Percentiles rank a stretch among this genome's conserved stretches.
Evolutionary conservation across 2,888 invertebrate species (phyloP).

Genomic region (Exephanes ischioxanthus): DNA sequence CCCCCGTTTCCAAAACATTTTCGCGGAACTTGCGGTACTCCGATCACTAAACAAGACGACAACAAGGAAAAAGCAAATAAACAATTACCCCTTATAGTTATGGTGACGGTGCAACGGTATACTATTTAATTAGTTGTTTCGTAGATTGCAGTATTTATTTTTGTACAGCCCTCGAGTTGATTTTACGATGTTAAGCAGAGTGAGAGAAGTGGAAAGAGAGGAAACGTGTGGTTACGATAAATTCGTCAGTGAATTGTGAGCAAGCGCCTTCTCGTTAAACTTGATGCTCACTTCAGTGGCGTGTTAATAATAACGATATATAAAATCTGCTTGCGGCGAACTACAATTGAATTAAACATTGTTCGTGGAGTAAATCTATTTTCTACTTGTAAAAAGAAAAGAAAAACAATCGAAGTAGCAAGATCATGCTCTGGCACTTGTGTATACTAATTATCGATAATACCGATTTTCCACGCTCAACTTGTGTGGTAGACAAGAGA

Average conservation of each 20-base stretch:
- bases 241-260: constrained; percentile 43
- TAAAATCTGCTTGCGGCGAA: constrained; percentile 36
- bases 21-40: constrained; percentile 3
- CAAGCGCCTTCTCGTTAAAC: constrained; percentile 43
- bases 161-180: constrained; percentile 81
- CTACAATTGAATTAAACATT: constrained; percentile 27
- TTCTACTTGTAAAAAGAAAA: constrained; percentile 44
- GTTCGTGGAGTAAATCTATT: constrained; percentile 51
- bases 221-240: constrained; percentile 9
- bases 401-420: constrained; percentile 13
- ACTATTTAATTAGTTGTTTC: constrained; percentile 77
- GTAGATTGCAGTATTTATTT: constrained; percentile 82
- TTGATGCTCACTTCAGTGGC: constrained; percentile 9
- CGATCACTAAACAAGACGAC: not conserved
- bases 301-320: constrained; percentile 21
- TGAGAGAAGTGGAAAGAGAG: constrained; percentile 14
- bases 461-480: constrained; percentile 11
- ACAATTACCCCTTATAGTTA: constrained; percentile 68
- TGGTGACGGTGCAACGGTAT: constrained; percentile 81
- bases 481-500: not conserved
- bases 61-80: constrained; percentile 54
- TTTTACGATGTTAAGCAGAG: constrained; percentile 57
- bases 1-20: not conserved
- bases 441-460: constrained; percentile 1
- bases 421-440: not conserved